Base-by-base conservation (phyloP, 2,113 vertebrate species). In the Empidonax traillii region DNA sequence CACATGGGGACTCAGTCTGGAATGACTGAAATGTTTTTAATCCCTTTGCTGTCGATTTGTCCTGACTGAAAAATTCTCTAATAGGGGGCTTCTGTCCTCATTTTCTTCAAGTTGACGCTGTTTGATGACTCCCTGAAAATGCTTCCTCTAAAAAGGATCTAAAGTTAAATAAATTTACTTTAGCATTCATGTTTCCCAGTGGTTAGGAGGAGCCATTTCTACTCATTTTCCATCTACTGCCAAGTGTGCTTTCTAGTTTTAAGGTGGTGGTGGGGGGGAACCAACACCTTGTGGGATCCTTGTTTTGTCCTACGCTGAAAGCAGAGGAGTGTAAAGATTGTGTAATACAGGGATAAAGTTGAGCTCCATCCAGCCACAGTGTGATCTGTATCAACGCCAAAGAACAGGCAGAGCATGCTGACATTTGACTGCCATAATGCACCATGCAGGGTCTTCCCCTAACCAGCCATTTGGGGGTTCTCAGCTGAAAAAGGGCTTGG, bases 281-380 rank as follows among this genome's bases (percentile, higher is more conserved):
- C 49, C 30, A 65, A 25, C 35, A 37, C 14, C 21, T 44, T 67
- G 53, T 30, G 49, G 47, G 31, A 55, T 23, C 28, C 67, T 66
- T 2, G 0, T 25, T 77, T 49, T 68, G 30, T 8, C 65, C 61
- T 1, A 0, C 0, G 0, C 19, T 55, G 41, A 28, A 41, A 81
- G 37, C 14, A 31, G 61, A 76, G 31, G 65, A 68, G 41, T 3
- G 3, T 63, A 31, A 62, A 58, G 28, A 16, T 8, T 43, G 56
- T 46, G 35, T 44, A 62, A 71, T n/a, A 65, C 0, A 6, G 0
- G 19, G 28, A 33, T 23, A 41, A 69, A 30, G n/a, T 1, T 56
- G 27, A 52, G 74, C 61, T 82, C 56, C 35, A 59, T 20, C 30
- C n/a, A 68, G 47, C 56, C 37, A 37, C 12, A 4, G 53, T 9